A percentile compares a stretch with the other conserved stretches of the same genome.
Conservation (phyloP, 2,888 invertebrate species). For the Ochropacha duplaris region DNA sequence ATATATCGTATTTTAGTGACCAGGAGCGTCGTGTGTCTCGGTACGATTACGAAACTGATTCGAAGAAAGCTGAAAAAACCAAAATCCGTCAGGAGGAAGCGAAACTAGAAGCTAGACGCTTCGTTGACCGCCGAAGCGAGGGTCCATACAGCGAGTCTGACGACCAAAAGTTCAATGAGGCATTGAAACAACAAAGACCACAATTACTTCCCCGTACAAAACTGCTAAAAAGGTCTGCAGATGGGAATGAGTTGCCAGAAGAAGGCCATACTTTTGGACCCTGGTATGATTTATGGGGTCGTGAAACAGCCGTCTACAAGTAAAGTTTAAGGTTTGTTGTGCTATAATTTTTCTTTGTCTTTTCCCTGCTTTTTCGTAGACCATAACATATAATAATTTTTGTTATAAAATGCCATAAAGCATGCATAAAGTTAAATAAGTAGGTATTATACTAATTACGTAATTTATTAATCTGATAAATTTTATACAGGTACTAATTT, state of each 20-base stretch:
- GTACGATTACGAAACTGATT: conserved; percentile 79
- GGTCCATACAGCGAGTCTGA: conserved; percentile 78
- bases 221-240: conserved; percentile 82
- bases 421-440: no score
- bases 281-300: conserved; percentile 94
- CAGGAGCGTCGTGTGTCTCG: conserved; percentile 68
- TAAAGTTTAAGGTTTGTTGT: conserved; percentile 59
- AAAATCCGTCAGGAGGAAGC: conserved; percentile 79
- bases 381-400: conserved; percentile 1
- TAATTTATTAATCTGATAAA: no score
- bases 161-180: conserved; percentile 82
- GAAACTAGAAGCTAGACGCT: conserved; percentile 68
- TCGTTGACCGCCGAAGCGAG: conserved; percentile 67
- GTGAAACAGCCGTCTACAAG: conserved; percentile 86
- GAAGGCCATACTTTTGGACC: conserved; percentile 91
- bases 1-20: conserved; percentile 76
- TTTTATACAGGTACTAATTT: no score
- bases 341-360: conserved; percentile 27
- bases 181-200: conserved; percentile 76
- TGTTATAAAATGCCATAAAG: conserved; percentile 13
- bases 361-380: conserved; percentile 15
- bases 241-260: conserved; percentile 76
- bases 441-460: no score
- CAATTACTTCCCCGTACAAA: conserved; percentile 88
- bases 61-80: conserved; percentile 78